Evolutionary conservation across 2,113 vertebrate species (phyloP), one percentile per base, ranked within the genome.

Genomic region (Notothenia rossii): DNA sequence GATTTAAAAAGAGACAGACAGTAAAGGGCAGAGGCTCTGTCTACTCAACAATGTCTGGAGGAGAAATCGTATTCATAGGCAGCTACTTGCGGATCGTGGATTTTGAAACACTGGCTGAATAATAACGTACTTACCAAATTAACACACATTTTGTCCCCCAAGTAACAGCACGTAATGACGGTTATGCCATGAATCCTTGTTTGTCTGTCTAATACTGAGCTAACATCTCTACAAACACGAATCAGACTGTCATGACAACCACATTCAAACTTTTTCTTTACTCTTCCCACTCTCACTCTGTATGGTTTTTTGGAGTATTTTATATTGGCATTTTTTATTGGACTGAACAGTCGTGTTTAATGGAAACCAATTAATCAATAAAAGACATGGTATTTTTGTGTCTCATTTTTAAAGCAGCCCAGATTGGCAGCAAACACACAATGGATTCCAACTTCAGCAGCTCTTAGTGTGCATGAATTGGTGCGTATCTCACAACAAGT

Each of bases 381-480:
- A n/a, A 18, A 25, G 5, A 0, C 17, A 68, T 20, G 29, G 17
- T 61, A 74, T 9, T 71, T 58, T 17, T 63, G 22, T 82, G 66
- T 83, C 33, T 85, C 55, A 77, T 81, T 68, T 79, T 70, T 18
- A 72, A 75, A 75, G 62, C 81, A 68, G 55, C 80, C 73, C 63
- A 89, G 43, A 84, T 13, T 43, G 9, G 60, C 62, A 53, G 6
- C 15, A 73, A 60, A 68, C 12, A 49, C 70, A 78, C 10, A 3
- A 72, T 40, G 20, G 25, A 76, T 58, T 70, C 55, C n/a, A 60
- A 60, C 53, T 81, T 74, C 25, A 80, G n/a, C 18, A 51, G 66
- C 43, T 33, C 17, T 45, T 51, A 33, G 25, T 59, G 29, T 59
- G 66, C 22, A 43, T 59, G 60, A 72, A 66, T 33, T 15, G 14